phyloP scores from a whole-genome alignment of 2,113 vertebrate genomes.

The Corydoras maculifer region DNA sequence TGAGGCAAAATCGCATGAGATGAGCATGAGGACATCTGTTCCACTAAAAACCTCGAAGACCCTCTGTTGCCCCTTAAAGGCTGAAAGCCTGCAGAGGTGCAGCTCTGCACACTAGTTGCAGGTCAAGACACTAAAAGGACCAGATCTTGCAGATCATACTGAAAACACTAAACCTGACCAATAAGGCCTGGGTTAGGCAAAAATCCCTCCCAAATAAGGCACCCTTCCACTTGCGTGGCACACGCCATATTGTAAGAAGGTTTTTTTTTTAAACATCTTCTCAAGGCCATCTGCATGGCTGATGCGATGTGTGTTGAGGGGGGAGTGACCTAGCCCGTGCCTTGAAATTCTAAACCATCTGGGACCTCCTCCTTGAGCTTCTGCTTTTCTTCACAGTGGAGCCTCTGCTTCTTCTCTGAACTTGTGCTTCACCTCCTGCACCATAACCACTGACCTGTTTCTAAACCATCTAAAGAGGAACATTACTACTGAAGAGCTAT shows the following conservation, averaged over 20 bases:
- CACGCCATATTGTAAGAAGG: background rate
- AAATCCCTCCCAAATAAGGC: no score
- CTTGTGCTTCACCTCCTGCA: constrained; percentile 29
- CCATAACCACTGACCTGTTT: constrained; percentile 36
- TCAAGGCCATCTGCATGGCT: background rate
- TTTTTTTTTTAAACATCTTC: constrained; percentile 10
- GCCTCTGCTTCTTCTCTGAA: constrained; percentile 7
- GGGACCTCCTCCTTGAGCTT: constrained; percentile 3
- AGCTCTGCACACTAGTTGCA: constrained; percentile 9
- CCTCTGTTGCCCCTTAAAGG: constrained; percentile 10
- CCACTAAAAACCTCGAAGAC: background rate
- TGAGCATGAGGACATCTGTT: background rate
- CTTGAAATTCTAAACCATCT: background rate
- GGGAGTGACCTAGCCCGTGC: background rate
- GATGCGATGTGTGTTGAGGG: background rate
- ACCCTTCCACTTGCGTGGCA: background rate
- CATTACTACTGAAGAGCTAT: constrained; percentile 64
- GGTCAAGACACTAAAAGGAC: constrained; percentile 18
- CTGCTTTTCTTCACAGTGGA: background rate
- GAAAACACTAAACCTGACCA: background rate
- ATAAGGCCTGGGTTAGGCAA: no score
- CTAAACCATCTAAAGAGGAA: constrained; percentile 38
- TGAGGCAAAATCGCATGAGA: constrained; percentile 82
- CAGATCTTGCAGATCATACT: constrained; percentile 9
- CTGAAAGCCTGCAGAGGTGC: constrained; percentile 1